Evolutionary conservation across 2,113 vertebrate genomes (phyloP).

Genomic region (Hippolais icterina): DNA sequence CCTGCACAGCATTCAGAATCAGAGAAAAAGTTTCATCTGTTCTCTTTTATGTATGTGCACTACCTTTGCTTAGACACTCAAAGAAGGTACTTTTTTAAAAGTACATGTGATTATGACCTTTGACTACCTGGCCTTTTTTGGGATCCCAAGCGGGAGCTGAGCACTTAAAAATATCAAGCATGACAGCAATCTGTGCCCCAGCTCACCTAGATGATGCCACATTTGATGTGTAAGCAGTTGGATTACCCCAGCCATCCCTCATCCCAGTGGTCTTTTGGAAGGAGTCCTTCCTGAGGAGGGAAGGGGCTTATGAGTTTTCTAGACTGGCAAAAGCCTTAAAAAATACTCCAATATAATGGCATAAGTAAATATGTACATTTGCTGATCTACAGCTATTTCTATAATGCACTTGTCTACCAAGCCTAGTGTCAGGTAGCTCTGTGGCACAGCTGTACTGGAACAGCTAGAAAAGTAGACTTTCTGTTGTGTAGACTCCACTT

Average conservation of each 20-base stretch:
- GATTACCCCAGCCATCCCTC: background rate
- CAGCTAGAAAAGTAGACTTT: background rate
- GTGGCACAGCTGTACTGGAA: background rate
- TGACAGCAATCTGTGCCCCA: background rate
- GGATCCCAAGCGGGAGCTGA: background rate
- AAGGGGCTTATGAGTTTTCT: background rate
- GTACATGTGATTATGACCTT: background rate
- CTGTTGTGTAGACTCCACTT: background rate
- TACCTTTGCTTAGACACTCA: background rate
- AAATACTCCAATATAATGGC: background rate
- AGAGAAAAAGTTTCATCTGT: background rate
- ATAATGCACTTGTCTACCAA: background rate
- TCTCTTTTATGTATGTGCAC: background rate
- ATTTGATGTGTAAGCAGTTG: background rate
- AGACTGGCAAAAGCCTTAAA: background rate
- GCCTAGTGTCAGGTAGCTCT: background rate
- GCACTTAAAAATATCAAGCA: background rate
- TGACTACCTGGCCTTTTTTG: background rate
- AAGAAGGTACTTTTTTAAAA: background rate
- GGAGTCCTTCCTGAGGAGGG: background rate
- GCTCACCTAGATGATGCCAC: background rate
- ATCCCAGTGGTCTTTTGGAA: accelerated
- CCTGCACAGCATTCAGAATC: background rate
- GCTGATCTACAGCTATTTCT: background rate
- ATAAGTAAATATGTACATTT: background rate